Conservation (phyloP, 2,113 vertebrate species). For the Pseudois nayaur region DNA sequence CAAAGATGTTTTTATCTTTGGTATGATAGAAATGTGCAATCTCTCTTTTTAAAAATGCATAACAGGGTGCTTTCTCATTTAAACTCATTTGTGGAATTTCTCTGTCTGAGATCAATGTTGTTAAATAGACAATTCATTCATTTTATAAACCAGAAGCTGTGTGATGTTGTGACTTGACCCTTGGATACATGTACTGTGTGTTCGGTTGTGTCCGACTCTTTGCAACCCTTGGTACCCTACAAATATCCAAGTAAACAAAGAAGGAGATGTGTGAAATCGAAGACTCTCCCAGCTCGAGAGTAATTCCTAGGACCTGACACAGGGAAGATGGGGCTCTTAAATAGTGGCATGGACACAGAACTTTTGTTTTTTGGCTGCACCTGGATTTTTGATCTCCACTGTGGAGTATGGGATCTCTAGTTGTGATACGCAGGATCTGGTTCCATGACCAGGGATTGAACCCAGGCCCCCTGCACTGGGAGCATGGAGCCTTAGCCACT, state of each 20-base stretch:
- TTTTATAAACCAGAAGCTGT: background rate
- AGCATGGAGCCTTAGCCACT: background rate
- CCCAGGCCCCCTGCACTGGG: background rate
- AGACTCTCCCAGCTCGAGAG: background rate
- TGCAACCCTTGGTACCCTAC: background rate
- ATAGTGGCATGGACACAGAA: background rate
- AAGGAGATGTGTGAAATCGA: background rate
- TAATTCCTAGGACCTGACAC: background rate
- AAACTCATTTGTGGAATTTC: background rate
- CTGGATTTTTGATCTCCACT: background rate
- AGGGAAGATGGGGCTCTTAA: background rate
- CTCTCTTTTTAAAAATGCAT: background rate
- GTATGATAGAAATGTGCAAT: background rate
- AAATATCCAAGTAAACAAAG: background rate
- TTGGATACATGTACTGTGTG: background rate
- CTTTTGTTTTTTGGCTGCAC: background rate
- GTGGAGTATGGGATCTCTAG: background rate
- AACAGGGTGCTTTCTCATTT: background rate
- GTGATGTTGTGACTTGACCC: background rate
- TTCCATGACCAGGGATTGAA: background rate
- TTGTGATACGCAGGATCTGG: background rate
- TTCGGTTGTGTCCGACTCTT: background rate
- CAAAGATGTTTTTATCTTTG: background rate
- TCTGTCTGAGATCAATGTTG: background rate
- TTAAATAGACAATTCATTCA: background rate